Conservation (phyloP, 2,113 vertebrate species). For the Willisornis vidua region DNA sequence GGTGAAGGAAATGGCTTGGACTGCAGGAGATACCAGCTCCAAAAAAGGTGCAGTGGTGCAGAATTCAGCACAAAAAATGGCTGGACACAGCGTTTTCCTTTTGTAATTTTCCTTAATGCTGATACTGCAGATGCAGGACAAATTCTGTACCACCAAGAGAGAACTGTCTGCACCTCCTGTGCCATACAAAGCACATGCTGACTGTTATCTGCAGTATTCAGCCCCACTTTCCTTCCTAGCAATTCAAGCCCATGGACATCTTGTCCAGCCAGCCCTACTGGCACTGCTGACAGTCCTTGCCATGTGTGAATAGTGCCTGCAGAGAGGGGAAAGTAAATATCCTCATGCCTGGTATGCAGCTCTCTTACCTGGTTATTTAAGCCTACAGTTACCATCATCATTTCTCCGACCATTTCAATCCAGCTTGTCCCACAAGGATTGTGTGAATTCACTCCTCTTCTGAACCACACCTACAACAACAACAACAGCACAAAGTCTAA, state of each 20-base stretch:
- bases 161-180: not conserved
- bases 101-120: not conserved
- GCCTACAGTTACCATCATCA: slow-evolving; percentile 92
- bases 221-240: not conserved
- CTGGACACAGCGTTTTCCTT: not conserved
- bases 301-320: accelerated
- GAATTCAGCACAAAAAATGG: not conserved
- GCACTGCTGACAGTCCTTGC: not conserved
- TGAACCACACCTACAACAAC: slow-evolving; percentile 91
- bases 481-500: not conserved
- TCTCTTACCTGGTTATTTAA: slow-evolving; percentile 90
- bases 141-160: not conserved
- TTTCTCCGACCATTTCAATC: slow-evolving; percentile 96
- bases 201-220: not conserved
- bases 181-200: not conserved
- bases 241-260: not conserved
- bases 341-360: not conserved
- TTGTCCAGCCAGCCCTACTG: not conserved
- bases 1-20: not conserved
- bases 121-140: not conserved
- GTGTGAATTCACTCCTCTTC: slow-evolving; percentile 93
- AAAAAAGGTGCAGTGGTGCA: not conserved
- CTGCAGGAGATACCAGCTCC: not conserved
- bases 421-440: slow-evolving; percentile 95
- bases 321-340: not conserved